These are phyloP conservation scores for Torymus aiolomorphi DNA, from an alignment of 2,888 invertebrate species.

Conservation along the genomic window DNA sequence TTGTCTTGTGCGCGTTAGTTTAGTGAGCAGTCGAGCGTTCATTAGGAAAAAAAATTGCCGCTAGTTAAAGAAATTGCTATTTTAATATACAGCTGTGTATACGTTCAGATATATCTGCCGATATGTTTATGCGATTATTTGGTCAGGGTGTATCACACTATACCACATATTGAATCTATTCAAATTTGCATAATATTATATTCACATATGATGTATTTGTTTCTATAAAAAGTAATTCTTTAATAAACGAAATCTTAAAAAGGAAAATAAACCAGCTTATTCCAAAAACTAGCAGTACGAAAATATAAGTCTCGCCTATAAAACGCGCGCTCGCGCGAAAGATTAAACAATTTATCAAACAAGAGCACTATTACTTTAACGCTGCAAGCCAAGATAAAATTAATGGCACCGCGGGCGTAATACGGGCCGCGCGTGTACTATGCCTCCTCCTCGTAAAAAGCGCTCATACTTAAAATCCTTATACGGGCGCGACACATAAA, in stretches of 20 bases:
- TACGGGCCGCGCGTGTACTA: constrained; percentile 3
- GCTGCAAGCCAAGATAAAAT: constrained; percentile 40
- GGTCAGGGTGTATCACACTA: no score
- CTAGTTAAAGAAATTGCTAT: not conserved
- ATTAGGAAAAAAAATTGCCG: not conserved
- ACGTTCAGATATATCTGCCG: no score
- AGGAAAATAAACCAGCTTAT: no score
- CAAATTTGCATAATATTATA: no score
- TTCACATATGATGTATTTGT: no score
- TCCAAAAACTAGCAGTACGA: no score
- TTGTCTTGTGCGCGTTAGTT: constrained; percentile 37
- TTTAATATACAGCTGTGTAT: constrained; percentile 15
- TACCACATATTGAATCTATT: no score
- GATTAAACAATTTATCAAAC: not conserved
- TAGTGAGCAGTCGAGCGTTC: constrained; percentile 5
- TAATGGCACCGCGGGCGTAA: constrained; percentile 7
- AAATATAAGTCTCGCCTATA: no score
- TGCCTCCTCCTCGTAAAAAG: constrained; percentile 33
- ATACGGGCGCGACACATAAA: constrained; percentile 37
- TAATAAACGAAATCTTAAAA: no score
- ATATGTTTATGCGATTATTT: no score
- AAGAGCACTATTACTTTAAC: constrained; percentile 9
- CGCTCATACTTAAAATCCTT: constrained; percentile 34
- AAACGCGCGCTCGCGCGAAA: no score
- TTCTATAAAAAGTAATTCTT: no score